Conservation (phyloP, 2,888 invertebrate species). For the Rhaphigaster nebulosa region DNA sequence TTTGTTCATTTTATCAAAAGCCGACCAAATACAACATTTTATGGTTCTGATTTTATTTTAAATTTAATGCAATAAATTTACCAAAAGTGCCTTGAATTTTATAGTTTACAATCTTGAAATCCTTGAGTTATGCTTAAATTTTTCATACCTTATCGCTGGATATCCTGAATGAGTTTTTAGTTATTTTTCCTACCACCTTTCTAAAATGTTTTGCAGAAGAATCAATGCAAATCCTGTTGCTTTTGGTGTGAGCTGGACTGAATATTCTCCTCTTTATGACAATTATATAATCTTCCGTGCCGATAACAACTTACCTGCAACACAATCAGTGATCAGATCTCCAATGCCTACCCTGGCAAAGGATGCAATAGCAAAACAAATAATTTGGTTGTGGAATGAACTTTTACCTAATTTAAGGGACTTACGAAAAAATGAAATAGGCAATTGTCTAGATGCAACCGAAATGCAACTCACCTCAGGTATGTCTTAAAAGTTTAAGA, state of each 20-base stretch:
- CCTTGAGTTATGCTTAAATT: too few species aligned
- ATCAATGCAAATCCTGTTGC: slow-evolving; percentile 71
- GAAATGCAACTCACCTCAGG: slow-evolving; percentile 63
- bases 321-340: slow-evolving; percentile 67
- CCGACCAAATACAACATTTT: too few species aligned
- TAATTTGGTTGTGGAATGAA: slow-evolving; percentile 68
- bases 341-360: slow-evolving; percentile 60
- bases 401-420: slow-evolving; percentile 65
- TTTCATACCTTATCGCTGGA: too few species aligned
- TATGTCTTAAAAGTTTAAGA: slow-evolving; percentile 37
- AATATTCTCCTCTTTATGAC: slow-evolving; percentile 70
- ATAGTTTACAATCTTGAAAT: too few species aligned
- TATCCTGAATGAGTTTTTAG: not conserved
- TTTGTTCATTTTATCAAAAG: too few species aligned
- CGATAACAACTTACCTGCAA: slow-evolving; percentile 63
- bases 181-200: not conserved
- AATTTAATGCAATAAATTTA: too few species aligned
- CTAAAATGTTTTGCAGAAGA: slow-evolving; percentile 69
- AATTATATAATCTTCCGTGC: slow-evolving; percentile 65
- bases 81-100: too few species aligned
- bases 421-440: slow-evolving; percentile 58
- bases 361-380: slow-evolving; percentile 70
- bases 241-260: slow-evolving; percentile 73
- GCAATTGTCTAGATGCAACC: slow-evolving; percentile 48
- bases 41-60: too few species aligned